Base-by-base conservation (phyloP, 2,888 invertebrate species). In the Ophion obscuratus region DNA sequence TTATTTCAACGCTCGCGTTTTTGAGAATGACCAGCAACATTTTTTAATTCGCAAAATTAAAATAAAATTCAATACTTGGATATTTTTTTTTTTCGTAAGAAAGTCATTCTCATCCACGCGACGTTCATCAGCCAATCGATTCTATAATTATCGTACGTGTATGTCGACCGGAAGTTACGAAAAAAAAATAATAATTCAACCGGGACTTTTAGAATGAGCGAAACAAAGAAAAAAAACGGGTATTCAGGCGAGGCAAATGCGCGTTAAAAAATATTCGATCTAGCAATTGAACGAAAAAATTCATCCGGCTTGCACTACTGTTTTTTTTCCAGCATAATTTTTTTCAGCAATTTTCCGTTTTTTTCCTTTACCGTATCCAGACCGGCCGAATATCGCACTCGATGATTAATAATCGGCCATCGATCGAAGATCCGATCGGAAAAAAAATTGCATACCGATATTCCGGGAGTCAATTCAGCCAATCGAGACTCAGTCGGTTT, bases 71-170 rank as follows among this genome's bases (percentile, higher is more conserved):
- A 47, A 47, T 47, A 14, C 14, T 2, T 64, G n/a, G 27, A 7
- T 6, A 44, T 53, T 53, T 2, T 53, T 53, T 53, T 53, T 53
- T 53, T 53, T 53, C 53, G 53, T 24, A n/a, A 24, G 68, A 78
- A 73, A 57, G 40, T 66, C 85, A 80, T 79, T 83, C 73, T 68
- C 79, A 73, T 62, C 71, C 76, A 77, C 79, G 76, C 67, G 76
- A 67, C 47, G 76, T 71, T 77, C 53, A 75, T 36, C 44, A 77
- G 73, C 76, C 61, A 76, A 80, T 73, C 2, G 77, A 80, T 61
- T 20, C 77, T 80, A 81, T 66, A 40, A 81, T 67, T 36, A 81
- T 81, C 73, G 81, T 70, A 64, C 40, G 80, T 66, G 70, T 74
- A 76, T 57, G 73, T 83, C 11, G 61, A 61, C 59, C 17, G 11